Evolutionary conservation across 2,888 invertebrate species (phyloP).

Genomic region (Gerris lacustris): DNA sequence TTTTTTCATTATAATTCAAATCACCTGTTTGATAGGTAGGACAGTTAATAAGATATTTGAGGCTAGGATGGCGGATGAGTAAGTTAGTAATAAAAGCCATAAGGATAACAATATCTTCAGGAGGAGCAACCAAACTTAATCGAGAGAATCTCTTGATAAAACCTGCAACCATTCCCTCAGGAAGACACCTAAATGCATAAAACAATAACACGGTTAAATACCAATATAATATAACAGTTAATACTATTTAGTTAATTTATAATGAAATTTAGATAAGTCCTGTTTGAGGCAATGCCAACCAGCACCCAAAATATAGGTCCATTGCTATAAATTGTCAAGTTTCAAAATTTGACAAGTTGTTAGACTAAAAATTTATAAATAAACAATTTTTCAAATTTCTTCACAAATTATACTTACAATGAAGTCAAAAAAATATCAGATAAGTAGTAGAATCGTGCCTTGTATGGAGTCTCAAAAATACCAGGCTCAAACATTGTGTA

Average conservation of each 20-base stretch:
- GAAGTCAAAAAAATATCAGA: conserved; percentile 85
- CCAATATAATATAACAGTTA: too few relatives aligned
- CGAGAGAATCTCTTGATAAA: conserved; percentile 82
- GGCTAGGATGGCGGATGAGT: conserved; percentile 64
- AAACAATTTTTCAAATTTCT: too few relatives aligned
- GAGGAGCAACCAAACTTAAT: conserved; percentile 68
- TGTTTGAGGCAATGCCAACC: too few relatives aligned
- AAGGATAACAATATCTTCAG: conserved; percentile 62
- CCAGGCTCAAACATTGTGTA: conserved; percentile 87
- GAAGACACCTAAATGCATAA: conserved; percentile 59
- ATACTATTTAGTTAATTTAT: too few relatives aligned
- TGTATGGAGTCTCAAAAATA: conserved; percentile 81
- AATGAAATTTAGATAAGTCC: too few relatives aligned
- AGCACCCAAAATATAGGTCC: too few relatives aligned
- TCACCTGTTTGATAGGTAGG: conserved; percentile 38
- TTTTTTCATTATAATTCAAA: not conserved
- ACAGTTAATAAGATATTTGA: conserved; percentile 53
- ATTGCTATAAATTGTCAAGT: too few relatives aligned
- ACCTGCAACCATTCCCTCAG: conserved; percentile 80
- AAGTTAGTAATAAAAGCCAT: conserved; percentile 76
- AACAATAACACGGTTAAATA: not conserved
- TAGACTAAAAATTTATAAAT: too few relatives aligned
- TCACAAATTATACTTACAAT: conserved; percentile 48
- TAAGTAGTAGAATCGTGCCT: conserved; percentile 74
- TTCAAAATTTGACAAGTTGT: too few relatives aligned